These are phyloP conservation scores for Caenorhabditis brenneri DNA, from an alignment of 1,140 invertebrate species.

Conservation along the genomic window DNA sequence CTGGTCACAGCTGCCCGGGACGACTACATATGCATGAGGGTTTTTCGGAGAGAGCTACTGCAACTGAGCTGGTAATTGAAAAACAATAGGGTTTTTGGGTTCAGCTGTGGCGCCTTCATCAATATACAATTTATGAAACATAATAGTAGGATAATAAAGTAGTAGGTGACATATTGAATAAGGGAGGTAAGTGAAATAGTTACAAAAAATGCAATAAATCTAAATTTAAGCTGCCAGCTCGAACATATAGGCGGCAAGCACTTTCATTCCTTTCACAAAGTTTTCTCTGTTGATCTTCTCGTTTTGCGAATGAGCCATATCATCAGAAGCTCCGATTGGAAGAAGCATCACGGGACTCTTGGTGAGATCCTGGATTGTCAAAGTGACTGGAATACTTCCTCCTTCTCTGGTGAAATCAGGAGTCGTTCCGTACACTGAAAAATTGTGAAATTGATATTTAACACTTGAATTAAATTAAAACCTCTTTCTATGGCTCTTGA, in stretches of 20 bases:
- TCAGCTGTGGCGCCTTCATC: background rate
- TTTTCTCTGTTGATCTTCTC: conserved; percentile 82
- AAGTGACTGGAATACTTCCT: conserved; percentile 91
- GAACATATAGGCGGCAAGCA: conserved; percentile 28
- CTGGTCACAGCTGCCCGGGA: conserved; percentile 25
- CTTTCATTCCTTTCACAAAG: conserved; percentile 49
- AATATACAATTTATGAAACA: conserved; percentile 36
- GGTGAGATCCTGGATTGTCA: conserved; percentile 86
- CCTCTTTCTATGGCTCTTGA: conserved; percentile 81
- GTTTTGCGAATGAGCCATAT: conserved; percentile 96
- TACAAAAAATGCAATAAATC: background rate
- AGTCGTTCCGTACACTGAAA: conserved; percentile 85
- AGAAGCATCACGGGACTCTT: conserved; percentile 89
- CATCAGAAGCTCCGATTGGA: conserved; percentile 85
- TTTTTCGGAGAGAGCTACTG: background rate
- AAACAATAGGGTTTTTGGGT: conserved; percentile 1
- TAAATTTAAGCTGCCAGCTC: background rate
- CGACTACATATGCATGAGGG: conserved; percentile 40
- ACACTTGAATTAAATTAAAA: conserved; percentile 51
- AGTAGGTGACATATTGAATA: background rate
- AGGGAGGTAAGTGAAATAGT: background rate
- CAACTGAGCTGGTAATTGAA: conserved; percentile 2
- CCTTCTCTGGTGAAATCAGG: conserved; percentile 94
- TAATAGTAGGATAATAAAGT: background rate
- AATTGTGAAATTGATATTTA: conserved; percentile 1